Base-by-base conservation (phyloP, 2,113 vertebrate genomes). In the Microcebus tavaratra region DNA sequence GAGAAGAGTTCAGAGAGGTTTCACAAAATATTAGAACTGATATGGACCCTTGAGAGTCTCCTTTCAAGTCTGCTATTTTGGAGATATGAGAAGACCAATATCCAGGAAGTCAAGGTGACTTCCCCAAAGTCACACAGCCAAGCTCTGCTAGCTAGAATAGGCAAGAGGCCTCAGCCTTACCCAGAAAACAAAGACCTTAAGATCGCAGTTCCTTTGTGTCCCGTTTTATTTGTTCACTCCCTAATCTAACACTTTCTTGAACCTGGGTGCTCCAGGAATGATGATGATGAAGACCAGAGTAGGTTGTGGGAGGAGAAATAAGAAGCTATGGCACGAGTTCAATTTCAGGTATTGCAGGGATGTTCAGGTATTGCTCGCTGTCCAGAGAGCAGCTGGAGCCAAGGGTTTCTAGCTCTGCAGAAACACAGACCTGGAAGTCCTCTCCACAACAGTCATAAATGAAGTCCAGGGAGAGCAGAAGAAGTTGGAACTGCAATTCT, bases 321-420 rank as follows among this genome's bases (percentile, higher is more conserved):
- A n/a, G n/a, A 68, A n/a, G 67, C 73, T 61, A 48, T 0, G 53
- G 57, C 13, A 25, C 34, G 31, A 1, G 39, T 27, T 50, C 45
- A 4, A 12, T 18, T 25, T 55, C 65, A 81, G 67, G 27, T 15
- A 20, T 14, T 17, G 23, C 21, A 29, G 48, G 97, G 36, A 31
- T 50, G 36, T 25, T 15, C 80, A 0, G 1, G n/a, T 11, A 7
- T 1, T 0, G 27, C 45, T 45, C 8, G 45, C n/a, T 4, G 8
- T 67, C 50, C 21, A 50, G 76, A 20, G 27, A 20, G 59, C 21
- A 70, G n/a, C 20, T 3, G 2, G 39, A n/a, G 59, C 63, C 13
- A 55, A 65, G 63, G 83, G 65, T 67, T 76, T 81, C 84, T 2
- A 42, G 55, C 75, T 63, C 36, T 14, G 12, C 45, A 59, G 84